These are phyloP conservation scores for Cololabis saira DNA, from an alignment of 2,113 vertebrate species.

Conservation along the genomic window DNA sequence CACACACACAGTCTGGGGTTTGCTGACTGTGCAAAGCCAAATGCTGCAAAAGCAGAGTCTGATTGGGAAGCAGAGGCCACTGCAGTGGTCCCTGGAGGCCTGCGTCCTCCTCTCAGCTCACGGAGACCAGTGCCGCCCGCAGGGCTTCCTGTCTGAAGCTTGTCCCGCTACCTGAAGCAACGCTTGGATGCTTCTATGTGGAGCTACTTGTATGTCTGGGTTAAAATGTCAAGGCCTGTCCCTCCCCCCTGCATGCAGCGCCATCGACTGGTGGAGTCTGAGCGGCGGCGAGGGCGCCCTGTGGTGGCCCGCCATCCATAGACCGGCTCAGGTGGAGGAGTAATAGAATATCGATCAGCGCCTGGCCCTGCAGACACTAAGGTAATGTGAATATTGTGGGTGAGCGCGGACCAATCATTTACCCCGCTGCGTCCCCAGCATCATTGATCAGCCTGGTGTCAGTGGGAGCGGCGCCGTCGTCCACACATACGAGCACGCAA, in stretches of 20 bases:
- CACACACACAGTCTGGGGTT: constrained; percentile 56
- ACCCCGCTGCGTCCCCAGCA: constrained; percentile 21
- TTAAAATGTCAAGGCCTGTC: constrained; percentile 56
- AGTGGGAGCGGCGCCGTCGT: constrained; percentile 3
- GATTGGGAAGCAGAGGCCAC: constrained; percentile 54
- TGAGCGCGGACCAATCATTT: constrained; percentile 60
- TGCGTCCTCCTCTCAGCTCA: constrained; percentile 35
- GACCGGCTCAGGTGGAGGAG: constrained; percentile 53
- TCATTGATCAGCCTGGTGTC: constrained; percentile 34
- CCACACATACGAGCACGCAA: background rate
- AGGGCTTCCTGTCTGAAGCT: constrained; percentile 7
- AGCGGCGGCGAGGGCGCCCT: constrained; percentile 39
- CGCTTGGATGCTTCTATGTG: background rate
- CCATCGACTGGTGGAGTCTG: constrained; percentile 52
- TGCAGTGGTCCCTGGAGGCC: constrained; percentile 49
- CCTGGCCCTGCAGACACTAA: constrained; percentile 48
- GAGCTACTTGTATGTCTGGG: constrained; percentile 16
- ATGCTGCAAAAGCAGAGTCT: constrained; percentile 63
- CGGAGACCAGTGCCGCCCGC: constrained; percentile 14
- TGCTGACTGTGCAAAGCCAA: constrained; percentile 60
- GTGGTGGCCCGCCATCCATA: constrained; percentile 36
- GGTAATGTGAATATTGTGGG: constrained; percentile 68
- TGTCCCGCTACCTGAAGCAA: background rate
- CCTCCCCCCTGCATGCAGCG: constrained; percentile 15
- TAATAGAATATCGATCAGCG: constrained; percentile 71